These are phyloP conservation scores for Prostheceraeus crozeri DNA, from an alignment of 2,888 invertebrate genomes.

Conservation along the genomic window DNA sequence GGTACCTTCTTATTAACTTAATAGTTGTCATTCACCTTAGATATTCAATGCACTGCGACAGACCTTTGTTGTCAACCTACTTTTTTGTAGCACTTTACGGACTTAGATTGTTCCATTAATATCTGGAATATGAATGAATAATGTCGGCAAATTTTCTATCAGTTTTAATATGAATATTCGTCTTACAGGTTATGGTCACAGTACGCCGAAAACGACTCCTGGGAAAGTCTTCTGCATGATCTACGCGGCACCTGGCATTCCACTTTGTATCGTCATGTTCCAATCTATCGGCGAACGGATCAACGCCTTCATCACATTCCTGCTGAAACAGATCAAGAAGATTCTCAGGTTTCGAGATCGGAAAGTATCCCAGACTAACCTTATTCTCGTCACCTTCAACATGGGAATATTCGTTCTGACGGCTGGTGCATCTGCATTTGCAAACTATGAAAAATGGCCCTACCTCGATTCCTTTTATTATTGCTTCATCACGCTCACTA, in stretches of 20 bases:
- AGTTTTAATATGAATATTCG: no score
- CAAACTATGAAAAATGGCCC: conserved; percentile 86
- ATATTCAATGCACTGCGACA: no score
- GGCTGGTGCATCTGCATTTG: conserved; percentile 87
- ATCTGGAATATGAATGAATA: no score
- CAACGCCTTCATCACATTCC: conserved; percentile 91
- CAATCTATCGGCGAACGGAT: conserved; percentile 95
- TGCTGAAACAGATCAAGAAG: conserved; percentile 77
- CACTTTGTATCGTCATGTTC: conserved; percentile 93
- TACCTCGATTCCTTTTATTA: conserved; percentile 83
- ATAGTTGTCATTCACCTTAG: no score
- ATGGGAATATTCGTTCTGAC: conserved; percentile 84
- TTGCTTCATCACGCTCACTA: conserved; percentile 95
- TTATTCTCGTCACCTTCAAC: conserved; percentile 70
- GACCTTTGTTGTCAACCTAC: no score
- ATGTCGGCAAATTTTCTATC: no score
- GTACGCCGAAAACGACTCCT: conserved; percentile 86
- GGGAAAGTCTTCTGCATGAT: conserved; percentile 98
- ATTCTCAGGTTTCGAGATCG: conserved; percentile 69
- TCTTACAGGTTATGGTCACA: conserved; percentile 86
- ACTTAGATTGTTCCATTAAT: no score
- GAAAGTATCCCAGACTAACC: conserved; percentile 76
- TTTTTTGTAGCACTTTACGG: no score
- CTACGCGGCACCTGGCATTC: conserved; percentile 75
- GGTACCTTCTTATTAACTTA: no score